Percentiles rank a stretch among this genome's conserved stretches.
These are phyloP conservation scores for Drosophila koepferae DNA, from an alignment of 2,888 invertebrate genomes.

Conservation along the genomic window DNA sequence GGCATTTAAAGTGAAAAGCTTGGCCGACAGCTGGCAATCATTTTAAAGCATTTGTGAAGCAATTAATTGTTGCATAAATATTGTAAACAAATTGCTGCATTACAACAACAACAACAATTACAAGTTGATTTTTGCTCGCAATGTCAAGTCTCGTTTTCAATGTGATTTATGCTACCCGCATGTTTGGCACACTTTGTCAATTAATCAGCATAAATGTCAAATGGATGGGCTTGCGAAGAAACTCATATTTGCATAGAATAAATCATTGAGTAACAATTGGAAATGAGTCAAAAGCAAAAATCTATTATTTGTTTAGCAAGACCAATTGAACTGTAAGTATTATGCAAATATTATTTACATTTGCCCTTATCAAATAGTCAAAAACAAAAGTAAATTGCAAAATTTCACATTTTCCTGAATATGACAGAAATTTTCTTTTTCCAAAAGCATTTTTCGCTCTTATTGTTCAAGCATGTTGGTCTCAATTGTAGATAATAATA, in stretches of 20 bases:
- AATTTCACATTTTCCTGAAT: not conserved
- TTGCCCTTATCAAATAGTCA: not conserved
- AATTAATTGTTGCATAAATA: conserved; percentile 65
- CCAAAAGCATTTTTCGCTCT: too few relatives aligned
- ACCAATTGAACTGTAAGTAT: not conserved
- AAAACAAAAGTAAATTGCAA: not conserved
- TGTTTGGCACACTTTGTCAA: conserved; percentile 51
- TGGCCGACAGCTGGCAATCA: conserved; percentile 55
- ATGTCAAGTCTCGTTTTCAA: conserved; percentile 25
- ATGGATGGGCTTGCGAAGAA: conserved; percentile 26
- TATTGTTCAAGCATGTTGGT: not conserved
- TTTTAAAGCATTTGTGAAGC: conserved; percentile 59
- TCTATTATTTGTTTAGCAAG: conserved; percentile 1
- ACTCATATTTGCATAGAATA: conserved; percentile 19
- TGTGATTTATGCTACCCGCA: conserved; percentile 49
- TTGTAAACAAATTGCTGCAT: conserved; percentile 47
- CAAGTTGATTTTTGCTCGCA: conserved; percentile 34
- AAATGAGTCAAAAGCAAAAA: conserved; percentile 4
- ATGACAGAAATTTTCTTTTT: not conserved
- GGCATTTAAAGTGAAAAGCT: conserved; percentile 58
- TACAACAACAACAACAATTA: conserved; percentile 19
- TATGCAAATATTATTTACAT: not conserved
- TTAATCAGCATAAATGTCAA: conserved; percentile 53
- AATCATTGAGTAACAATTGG: conserved; percentile 17
- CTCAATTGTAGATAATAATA: not conserved